Evolutionary conservation across 2,113 vertebrate species (phyloP), one percentile per base, ranked within the genome.

Genomic region (Sialia sialis): DNA sequence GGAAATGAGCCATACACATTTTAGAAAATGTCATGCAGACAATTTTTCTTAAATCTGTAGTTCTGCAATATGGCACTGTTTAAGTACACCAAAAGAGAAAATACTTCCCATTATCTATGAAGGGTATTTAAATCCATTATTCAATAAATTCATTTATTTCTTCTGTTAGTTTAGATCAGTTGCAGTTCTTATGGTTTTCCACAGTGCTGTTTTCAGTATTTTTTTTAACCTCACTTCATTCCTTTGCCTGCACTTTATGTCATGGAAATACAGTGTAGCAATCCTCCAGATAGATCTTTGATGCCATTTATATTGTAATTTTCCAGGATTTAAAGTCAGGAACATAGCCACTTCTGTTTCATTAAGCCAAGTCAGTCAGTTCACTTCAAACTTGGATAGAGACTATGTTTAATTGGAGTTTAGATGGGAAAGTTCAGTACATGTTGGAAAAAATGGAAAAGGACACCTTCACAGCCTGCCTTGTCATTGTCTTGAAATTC

Each of bases 11-110:
- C 77, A 66, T 23, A 43, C 23, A 43, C 49, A n/a, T 63, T 94
- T 91, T 92, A 91, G 39, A 74, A 96, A 76, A 67, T 55, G 60
- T 68, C 66, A 73, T 56, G 67, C 54, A 91, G 87, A 88, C 48
- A 63, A 80, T 87, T 96, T 92, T 48, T 89, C 66, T 93, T 79
- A 84, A 89, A 72, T 83, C 39, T 84, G 16, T 70, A 91, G 36
- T 27, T 96, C 84, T 94, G 26, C 67, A 74, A 7, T 64, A 20
- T 60, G 60, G 36, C 80, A 63, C 67, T 7, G 34, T 62, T 69
- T 63, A 87, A 93, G 77, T 54, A 77, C 25, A 27, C 30, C 62
- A 21, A 66, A 74, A 76, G 78, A 43, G 18, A 92, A 87, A 94
- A 80, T 67, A 91, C 60, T 49, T 91, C 62, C 36, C 21, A 27